These are phyloP conservation scores for Platerodrilus igneus DNA, from an alignment of 2,888 invertebrate species.

Conservation along the genomic window DNA sequence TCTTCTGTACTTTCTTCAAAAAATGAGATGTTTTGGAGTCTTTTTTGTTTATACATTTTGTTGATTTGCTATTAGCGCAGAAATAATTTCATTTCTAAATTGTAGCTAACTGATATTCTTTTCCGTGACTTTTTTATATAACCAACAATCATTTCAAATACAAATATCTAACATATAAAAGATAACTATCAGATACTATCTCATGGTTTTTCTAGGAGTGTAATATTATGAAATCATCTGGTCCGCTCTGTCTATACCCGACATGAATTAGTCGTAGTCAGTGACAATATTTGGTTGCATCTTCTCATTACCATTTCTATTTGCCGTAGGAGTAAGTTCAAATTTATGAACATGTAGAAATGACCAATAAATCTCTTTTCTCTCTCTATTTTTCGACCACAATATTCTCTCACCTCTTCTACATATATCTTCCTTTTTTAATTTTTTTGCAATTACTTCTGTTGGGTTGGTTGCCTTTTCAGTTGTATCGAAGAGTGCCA, in stretches of 20 bases:
- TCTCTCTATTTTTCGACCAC: conserved; percentile 11
- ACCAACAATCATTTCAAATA: conserved; percentile 13
- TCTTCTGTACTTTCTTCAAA: too few species aligned
- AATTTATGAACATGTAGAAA: conserved; percentile 14
- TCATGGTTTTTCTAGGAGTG: conserved; percentile 34
- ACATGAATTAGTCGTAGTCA: conserved; percentile 30
- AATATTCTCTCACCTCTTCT: conserved; percentile 9
- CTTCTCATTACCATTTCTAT: conserved; percentile 9
- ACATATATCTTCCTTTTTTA: too few species aligned
- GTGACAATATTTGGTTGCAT: conserved; percentile 8
- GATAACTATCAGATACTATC: conserved; percentile 7
- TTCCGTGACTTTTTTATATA: conserved; percentile 12
- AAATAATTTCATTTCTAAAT: too few species aligned
- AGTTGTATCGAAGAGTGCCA: too few species aligned
- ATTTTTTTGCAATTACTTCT: too few species aligned
- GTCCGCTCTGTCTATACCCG: conserved; percentile 31
- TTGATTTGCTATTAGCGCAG: too few species aligned
- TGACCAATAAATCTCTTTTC: conserved; percentile 12
- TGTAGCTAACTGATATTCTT: conserved; percentile 10
- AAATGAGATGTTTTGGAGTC: too few species aligned
- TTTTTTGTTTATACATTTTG: too few species aligned
- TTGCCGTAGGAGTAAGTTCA: conserved; percentile 7
- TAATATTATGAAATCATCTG: conserved; percentile 37
- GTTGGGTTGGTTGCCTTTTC: too few species aligned
- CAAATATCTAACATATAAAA: conserved; percentile 9